These are phyloP conservation scores for Bombus superbus DNA, from an alignment of 1,140 invertebrate species.

Conservation along the genomic window DNA sequence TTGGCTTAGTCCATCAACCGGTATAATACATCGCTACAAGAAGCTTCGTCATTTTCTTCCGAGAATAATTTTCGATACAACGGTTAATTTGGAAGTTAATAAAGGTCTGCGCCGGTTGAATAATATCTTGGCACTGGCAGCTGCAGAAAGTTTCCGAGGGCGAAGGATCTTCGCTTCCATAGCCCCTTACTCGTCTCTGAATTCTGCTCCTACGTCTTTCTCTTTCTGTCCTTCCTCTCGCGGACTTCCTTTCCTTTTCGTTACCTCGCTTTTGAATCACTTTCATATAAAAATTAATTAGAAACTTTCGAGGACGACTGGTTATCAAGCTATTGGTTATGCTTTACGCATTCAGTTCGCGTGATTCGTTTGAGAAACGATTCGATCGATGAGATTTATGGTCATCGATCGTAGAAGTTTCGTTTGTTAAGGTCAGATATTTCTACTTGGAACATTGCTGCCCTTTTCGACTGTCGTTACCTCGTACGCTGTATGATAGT, in stretches of 20 bases:
- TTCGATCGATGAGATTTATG: neutral
- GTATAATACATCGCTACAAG: constrained; percentile 16
- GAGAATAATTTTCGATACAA: constrained; percentile 55
- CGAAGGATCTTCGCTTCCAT: constrained; percentile 1
- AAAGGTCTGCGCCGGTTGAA: constrained; percentile 31
- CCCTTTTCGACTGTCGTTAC: too few species aligned
- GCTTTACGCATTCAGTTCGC: neutral
- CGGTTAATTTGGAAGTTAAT: constrained; percentile 55
- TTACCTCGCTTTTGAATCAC: constrained; percentile 1
- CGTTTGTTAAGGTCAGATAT: neutral
- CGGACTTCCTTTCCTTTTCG: neutral
- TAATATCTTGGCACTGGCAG: constrained; percentile 45
- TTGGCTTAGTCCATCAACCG: neutral
- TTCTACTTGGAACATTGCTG: neutral
- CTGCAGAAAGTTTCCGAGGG: constrained; percentile 40
- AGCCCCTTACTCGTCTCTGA: constrained; percentile 2
- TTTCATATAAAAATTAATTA: constrained; percentile 65
- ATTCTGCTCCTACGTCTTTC: neutral
- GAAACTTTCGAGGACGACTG: constrained; percentile 29
- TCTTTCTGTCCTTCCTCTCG: neutral
- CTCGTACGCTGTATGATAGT: too few species aligned
- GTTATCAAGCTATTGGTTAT: constrained; percentile 26
- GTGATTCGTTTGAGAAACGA: constrained; percentile 7
- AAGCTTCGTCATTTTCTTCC: constrained; percentile 16
- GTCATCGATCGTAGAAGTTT: neutral